Evolutionary conservation across 1,140 invertebrate genomes (phyloP).

Genomic region (Brevipalpus yothersi): DNA sequence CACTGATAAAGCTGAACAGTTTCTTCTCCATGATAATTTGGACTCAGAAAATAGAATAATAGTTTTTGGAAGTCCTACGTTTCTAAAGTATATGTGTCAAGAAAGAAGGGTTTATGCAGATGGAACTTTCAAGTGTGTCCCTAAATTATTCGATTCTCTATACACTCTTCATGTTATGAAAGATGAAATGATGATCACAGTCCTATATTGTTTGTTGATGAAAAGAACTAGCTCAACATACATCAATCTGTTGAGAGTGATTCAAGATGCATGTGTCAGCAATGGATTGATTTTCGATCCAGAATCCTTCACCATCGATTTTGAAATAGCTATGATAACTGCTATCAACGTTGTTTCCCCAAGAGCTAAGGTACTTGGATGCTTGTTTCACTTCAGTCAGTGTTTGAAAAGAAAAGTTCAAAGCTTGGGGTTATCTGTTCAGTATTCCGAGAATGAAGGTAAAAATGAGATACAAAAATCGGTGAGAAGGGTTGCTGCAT

Average conservation of each 20-base stretch:
- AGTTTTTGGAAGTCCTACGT: neutral
- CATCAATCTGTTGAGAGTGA: neutral
- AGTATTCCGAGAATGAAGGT: neutral
- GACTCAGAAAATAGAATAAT: neutral
- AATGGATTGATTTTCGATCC: neutral
- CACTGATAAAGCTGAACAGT: neutral
- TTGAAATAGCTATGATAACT: neutral
- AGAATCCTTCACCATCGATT: neutral
- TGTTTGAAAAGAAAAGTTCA: neutral
- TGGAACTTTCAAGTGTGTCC: neutral
- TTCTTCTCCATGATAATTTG: neutral
- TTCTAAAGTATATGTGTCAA: neutral
- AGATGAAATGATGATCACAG: neutral
- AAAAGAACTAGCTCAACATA: neutral
- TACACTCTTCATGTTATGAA: neutral
- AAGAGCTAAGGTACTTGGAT: neutral
- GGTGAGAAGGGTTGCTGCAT: neutral
- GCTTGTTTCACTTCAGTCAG: neutral
- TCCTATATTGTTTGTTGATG: neutral
- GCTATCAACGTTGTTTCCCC: neutral
- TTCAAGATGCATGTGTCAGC: neutral
- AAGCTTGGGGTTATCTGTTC: neutral
- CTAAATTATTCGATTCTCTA: neutral
- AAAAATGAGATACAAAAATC: neutral
- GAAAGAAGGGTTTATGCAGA: slow-evolving; percentile 2